phyloP scores from a whole-genome alignment of 2,888 invertebrate genomes.

The Dermolepida albohirtum region DNA sequence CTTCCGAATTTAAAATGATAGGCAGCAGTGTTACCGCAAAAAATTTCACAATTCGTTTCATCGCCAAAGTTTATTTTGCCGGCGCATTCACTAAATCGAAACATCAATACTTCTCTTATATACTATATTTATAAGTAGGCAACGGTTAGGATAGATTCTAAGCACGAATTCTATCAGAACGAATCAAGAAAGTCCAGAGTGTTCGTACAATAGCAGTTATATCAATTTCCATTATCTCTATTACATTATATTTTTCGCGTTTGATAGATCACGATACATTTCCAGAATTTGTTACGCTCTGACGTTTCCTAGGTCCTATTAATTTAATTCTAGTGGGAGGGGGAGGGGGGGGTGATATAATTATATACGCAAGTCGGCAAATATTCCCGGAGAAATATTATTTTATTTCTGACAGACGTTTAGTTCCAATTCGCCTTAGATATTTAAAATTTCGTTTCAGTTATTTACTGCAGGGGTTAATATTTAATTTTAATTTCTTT shows the following conservation, averaged over 20 bases:
- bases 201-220: constrained; percentile 49
- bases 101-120: constrained; percentile 22
- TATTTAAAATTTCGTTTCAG: too few relatives aligned
- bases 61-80: neutral
- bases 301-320: constrained; percentile 14
- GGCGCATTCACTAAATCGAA: constrained; percentile 28
- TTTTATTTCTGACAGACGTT: too few relatives aligned
- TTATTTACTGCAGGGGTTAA: too few relatives aligned
- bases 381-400: neutral
- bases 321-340: constrained; percentile 24
- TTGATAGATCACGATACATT: constrained; percentile 34
- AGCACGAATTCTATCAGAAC: constrained; percentile 51
- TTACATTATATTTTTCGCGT: constrained; percentile 29
- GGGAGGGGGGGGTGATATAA: constrained; percentile 1
- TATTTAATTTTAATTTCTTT: too few relatives aligned
- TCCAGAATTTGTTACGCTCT: constrained; percentile 24
- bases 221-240: constrained; percentile 45
- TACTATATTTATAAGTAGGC: constrained; percentile 42
- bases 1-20: too few relatives aligned
- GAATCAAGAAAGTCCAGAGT: constrained; percentile 48
- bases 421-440: too few relatives aligned
- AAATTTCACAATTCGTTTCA: too few relatives aligned
- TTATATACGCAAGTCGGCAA: constrained; percentile 1
- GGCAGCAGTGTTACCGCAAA: too few relatives aligned
- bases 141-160: constrained; percentile 44